Base-by-base conservation (phyloP, 2,797 vertebrate genomes). In the Pterois miles region DNA sequence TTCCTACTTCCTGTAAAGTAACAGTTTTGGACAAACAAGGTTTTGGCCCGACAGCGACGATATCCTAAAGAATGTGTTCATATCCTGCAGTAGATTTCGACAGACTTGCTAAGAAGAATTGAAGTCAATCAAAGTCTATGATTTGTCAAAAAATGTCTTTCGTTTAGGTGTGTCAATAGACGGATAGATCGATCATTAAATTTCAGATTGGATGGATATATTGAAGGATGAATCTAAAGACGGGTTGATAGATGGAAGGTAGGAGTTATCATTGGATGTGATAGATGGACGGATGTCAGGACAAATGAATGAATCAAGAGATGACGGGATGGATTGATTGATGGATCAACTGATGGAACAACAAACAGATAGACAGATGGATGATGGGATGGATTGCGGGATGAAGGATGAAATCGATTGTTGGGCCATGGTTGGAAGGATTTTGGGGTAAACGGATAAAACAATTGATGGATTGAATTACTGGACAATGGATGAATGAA, bases 81-180 rank as follows among this genome's bases (percentile, higher is more conserved):
- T 60, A 43, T 43, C 40, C 40, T 43, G 16, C 40, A 43, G 20
- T 22, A 59, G 57, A 59, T n/a, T 23, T 38, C 12, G 8, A 60
- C 7, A 38, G 12, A 38, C 33, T 38, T 14, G 33, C 22, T 3
- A 2, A 10, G 34, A 34, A 16, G n/a, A 16, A 40, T 38, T 23
- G 2, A 22, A 38, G 58, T 36, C n/a, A 59, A 60, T 23, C n/a
- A 6, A 29, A 46, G 16, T 25, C 38, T 16, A 0, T 18, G 53
- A 85, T 52, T 48, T 70, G 22, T 79, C 38, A 27, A 38, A 62
- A 18, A 22, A 52, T 77, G 58, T 25, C 27, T 40, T 54, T 78
- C 56, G 74, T 43, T n/a, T 34, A 60, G n/a, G 7, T 60, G n/a
- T n/a, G 8, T 56, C 7, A 4, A 54, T 54, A 27, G 52, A 43